phyloP scores from a whole-genome alignment of 1,140 invertebrate species.

The Trichoplusia ni region DNA sequence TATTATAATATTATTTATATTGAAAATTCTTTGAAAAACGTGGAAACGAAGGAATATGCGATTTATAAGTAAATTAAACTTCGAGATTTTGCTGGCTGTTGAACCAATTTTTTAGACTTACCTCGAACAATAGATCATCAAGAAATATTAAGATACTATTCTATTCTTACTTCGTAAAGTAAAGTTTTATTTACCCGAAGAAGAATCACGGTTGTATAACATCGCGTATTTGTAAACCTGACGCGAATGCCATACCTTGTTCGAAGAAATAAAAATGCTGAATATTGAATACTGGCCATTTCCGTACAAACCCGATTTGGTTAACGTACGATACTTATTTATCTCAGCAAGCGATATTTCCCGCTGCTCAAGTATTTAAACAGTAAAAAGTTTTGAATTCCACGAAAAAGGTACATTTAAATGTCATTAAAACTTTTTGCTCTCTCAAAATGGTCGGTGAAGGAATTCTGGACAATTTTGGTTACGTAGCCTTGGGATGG shows the following conservation, averaged over 20 bases:
- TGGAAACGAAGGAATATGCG: too few relatives aligned
- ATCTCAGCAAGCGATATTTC: neutral
- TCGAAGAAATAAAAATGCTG: neutral
- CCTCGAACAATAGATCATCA: too few relatives aligned
- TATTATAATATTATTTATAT: neutral
- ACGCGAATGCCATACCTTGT: neutral
- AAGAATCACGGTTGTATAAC: constrained; percentile 5
- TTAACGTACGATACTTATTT: neutral
- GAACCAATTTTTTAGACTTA: too few relatives aligned
- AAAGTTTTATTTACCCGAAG: too few relatives aligned
- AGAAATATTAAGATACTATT: too few relatives aligned
- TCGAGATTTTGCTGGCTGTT: too few relatives aligned
- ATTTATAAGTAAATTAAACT: too few relatives aligned
- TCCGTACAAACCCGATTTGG: constrained; percentile 6
- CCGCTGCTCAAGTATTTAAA: neutral
- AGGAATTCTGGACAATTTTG: neutral
- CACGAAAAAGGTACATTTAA: neutral
- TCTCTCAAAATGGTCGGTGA: neutral
- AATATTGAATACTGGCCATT: constrained; percentile 13
- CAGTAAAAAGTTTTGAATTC: neutral
- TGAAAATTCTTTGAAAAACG: neutral
- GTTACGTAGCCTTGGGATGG: neutral
- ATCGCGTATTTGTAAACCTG: neutral
- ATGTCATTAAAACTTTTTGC: neutral
- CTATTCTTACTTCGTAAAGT: too few relatives aligned